Evolutionary conservation across 2,797 vertebrate species (phyloP).

Genomic region (Enteromius anoplus): DNA sequence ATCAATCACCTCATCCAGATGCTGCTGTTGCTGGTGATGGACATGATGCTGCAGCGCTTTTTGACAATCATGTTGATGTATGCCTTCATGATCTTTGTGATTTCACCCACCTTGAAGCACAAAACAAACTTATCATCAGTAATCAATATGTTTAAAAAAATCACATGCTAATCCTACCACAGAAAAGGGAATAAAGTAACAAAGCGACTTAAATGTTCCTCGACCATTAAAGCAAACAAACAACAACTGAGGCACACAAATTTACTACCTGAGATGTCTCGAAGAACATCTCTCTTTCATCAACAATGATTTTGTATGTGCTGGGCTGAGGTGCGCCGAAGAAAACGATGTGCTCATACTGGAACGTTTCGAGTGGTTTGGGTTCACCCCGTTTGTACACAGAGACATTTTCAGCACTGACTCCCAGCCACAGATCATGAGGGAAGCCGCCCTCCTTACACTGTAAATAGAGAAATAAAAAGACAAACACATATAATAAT

Average conservation of each 20-base stretch:
- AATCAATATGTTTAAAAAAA: background rate
- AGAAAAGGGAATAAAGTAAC: background rate
- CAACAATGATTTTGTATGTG: slow-evolving; percentile 93
- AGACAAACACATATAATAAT: background rate
- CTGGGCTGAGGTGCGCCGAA: slow-evolving; percentile 90
- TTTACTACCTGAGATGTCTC: slow-evolving; percentile 85
- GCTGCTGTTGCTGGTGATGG: slow-evolving; percentile 82
- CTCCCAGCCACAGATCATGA: slow-evolving; percentile 91
- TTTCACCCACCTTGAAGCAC: slow-evolving; percentile 85
- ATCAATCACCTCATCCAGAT: slow-evolving; percentile 86
- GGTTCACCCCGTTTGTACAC: slow-evolving; percentile 92
- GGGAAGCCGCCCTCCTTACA: slow-evolving; percentile 95
- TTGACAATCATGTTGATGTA: slow-evolving; percentile 97
- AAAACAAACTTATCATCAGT: background rate
- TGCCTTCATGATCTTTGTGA: slow-evolving; percentile 95
- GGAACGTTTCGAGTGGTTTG: slow-evolving; percentile 90
- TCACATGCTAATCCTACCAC: background rate
- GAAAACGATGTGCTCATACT: slow-evolving; percentile 93
- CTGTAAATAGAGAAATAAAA: slow-evolving; percentile 65
- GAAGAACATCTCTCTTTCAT: slow-evolving; percentile 95
- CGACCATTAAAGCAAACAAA: background rate
- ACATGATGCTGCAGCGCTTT: slow-evolving; percentile 92
- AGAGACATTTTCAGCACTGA: slow-evolving; percentile 90
- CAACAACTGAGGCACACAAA: background rate
- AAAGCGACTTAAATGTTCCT: background rate